Base-by-base conservation (phyloP, 2,888 invertebrate species). In the Spicauda simplicius region DNA sequence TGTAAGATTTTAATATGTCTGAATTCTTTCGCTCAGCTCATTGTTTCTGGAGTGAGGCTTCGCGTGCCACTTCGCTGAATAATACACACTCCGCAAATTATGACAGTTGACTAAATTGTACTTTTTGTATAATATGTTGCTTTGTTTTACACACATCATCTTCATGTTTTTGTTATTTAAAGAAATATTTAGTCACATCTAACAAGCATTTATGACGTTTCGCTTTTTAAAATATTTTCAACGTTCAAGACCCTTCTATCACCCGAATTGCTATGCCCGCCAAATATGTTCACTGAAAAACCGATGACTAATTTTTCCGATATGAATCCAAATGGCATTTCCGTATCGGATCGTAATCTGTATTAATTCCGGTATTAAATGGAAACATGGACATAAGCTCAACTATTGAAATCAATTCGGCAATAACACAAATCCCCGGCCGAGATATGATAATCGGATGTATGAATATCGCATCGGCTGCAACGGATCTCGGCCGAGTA, bases 401-500 rank as follows among this genome's bases (percentile, higher is more conserved):
- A 77, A 82, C 84, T 83, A 82, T 77, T 80, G 78, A 77, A 79
- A 80, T 80, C 82, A 79, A 78, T 78, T 76, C 74, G 66, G 80
- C 78, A 77, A 79, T 81, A 75, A 76, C 76, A 74, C 80, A 81
- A 81, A 82, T 83, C 82, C 79, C 72, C 74, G 70, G 67, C 66
- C 73, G 75, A 80, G 75, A 80, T 82, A 82, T 84, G 74, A 86
- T 86, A 85, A 85, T 82, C 81, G 76, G 77, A 82, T 77, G 78
- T 69, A 66, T 66, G 60, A 48, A 60, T 61, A 69, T 69, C 55
- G 64, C 69, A 69, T 68, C 62, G 71, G 54, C 57, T 67, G 66
- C 68, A 64, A 45, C 58, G 57, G 64, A 33, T n/a, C 52, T 53
- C 52, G 60, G 57, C 45, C 65, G 74, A 82, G 83, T 89, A 88